Evolutionary conservation across 2,888 invertebrate species (phyloP), one percentile per base, ranked within the genome.

Genomic region (Priocnemis perturbator): DNA sequence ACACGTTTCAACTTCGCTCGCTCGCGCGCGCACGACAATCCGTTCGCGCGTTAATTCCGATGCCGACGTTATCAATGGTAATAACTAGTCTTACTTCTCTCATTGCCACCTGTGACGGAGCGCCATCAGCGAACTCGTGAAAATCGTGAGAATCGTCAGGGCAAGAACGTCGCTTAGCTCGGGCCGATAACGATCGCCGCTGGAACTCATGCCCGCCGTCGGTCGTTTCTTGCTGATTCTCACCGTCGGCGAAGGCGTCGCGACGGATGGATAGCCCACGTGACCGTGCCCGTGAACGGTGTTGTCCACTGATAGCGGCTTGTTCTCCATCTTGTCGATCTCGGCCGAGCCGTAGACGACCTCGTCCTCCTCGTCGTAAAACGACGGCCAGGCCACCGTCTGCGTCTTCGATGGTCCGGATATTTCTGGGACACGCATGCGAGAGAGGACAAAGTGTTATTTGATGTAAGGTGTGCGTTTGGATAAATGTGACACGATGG

Each of bases 331-430:
- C 52, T 81, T 85, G 44, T 86, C 86, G 53, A 80, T 67, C 50
- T 87, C 86, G 9, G 81, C 82, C 9, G 87, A 84, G 11, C 84
- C 86, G 69, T 76, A 84, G 5, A 78, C 93, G 72, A 93, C 92
- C 82, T 92, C 92, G 76, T 94, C 94, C 81, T 93, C 93, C 76
- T 92, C 92, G 86, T 95, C 95, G 26, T 94, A 94, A 15, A 94
- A 94, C 23, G 94, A 93, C 37, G 83, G 79, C 67, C 80, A 73
- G 14, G 76, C 71, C 19, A 70, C 73, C 14, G 78, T 90, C 81
- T 50, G 83, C 60, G 77, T 78, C 59, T 78, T 84, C 67, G 93
- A 92, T 9, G 94, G 93, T 44, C 94, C 94, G n/a, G 94, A 93
- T 81, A 95, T 95, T 90, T 95, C 95, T 95, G 91, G 61, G 83